phyloP scores from a whole-genome alignment of 2,113 vertebrate species.

The Isichthys henryi region DNA sequence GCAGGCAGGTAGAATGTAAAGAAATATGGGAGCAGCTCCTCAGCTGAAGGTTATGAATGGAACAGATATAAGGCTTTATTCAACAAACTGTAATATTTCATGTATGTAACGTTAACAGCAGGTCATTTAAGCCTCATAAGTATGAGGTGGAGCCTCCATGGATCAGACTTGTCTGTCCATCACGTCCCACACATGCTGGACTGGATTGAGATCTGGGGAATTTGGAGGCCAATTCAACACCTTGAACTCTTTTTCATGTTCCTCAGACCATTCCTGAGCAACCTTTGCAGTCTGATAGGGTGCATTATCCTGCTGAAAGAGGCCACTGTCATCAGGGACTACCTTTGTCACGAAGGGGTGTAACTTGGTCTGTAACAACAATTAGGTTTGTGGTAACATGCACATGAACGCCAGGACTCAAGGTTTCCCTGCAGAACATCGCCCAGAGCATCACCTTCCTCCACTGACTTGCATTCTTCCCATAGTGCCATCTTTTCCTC shows the following conservation, averaged over 20 bases:
- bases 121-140: background rate
- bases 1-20: slow-evolving; percentile 57
- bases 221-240: background rate
- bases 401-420: background rate
- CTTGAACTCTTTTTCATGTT: background rate
- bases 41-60: slow-evolving; percentile 6
- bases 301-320: background rate
- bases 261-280: background rate
- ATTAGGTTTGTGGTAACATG: background rate
- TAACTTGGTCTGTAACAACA: background rate
- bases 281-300: background rate
- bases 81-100: background rate
- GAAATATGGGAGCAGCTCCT: slow-evolving; percentile 48
- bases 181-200: background rate
- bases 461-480: background rate
- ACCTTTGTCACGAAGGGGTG: background rate
- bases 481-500: background rate
- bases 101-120: background rate
- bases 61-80: background rate
- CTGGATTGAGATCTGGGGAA: background rate
- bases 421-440: background rate
- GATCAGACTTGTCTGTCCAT: background rate
- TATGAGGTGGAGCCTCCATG: background rate
- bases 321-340: background rate
- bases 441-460: background rate